phyloP scores from a whole-genome alignment of 2,113 vertebrate species.

The Pluvialis apricaria region DNA sequence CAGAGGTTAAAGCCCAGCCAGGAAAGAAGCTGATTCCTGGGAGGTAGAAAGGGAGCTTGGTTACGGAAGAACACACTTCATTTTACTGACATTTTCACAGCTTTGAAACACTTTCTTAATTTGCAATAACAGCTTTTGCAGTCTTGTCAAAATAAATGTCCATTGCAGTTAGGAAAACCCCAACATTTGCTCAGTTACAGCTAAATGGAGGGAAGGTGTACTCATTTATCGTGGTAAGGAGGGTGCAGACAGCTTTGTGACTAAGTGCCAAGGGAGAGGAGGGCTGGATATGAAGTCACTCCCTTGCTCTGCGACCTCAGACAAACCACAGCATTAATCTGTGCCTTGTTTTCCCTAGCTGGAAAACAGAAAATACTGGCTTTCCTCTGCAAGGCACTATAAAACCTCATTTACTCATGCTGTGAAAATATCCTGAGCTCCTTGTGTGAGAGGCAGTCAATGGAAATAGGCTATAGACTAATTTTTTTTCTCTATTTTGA shows the following conservation, averaged over 20 bases:
- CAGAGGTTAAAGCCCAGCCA: neutral
- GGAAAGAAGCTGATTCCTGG: neutral
- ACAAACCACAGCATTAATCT: neutral
- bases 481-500: neutral
- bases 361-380: neutral
- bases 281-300: neutral
- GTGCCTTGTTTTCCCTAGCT: neutral
- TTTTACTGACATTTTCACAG: constrained; percentile 20
- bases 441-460: neutral
- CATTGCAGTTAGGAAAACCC: neutral
- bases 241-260: neutral
- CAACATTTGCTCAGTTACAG: neutral
- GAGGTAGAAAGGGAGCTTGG: neutral
- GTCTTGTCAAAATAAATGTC: neutral
- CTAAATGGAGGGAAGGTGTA: neutral
- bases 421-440: neutral
- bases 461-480: neutral
- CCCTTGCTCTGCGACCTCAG: neutral
- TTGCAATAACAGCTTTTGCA: neutral
- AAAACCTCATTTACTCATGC: neutral
- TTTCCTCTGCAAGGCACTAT: neutral
- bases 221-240: neutral
- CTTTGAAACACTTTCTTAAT: neutral
- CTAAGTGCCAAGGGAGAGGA: neutral
- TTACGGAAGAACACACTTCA: neutral